Conservation (phyloP, 1,140 invertebrate genomes). For the Cydia splendana region DNA sequence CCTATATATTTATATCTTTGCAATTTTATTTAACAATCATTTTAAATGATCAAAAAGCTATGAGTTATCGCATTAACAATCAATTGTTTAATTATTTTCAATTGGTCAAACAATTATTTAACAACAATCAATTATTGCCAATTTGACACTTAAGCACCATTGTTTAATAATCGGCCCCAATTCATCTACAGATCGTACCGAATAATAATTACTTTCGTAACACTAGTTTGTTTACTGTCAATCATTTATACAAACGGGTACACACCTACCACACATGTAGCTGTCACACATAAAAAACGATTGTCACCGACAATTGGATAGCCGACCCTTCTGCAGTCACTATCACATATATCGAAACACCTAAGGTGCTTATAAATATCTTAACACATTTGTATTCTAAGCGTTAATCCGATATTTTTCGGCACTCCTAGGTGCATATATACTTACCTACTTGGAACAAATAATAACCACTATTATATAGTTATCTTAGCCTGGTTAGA, state of each 20-base stretch:
- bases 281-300: neutral
- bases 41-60: neutral
- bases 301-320: too few relatives aligned
- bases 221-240: neutral
- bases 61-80: neutral
- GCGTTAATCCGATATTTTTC: too few relatives aligned
- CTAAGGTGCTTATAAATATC: too few relatives aligned
- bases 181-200: neutral
- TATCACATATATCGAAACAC: too few relatives aligned
- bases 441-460: too few relatives aligned
- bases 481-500: too few relatives aligned
- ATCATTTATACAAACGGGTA: neutral
- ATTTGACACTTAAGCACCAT: neutral
- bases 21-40: neutral
- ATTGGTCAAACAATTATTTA: neutral
- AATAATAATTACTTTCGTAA: slow-evolving; percentile 14
- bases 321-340: too few relatives aligned
- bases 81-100: neutral
- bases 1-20: too few relatives aligned
- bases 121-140: neutral
- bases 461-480: too few relatives aligned
- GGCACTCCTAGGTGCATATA: too few relatives aligned
- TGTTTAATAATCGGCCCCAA: neutral
- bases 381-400: too few relatives aligned
- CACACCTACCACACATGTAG: neutral